Evolutionary conservation across 2,113 vertebrate species (phyloP).

Genomic region (Eclectus roratus): DNA sequence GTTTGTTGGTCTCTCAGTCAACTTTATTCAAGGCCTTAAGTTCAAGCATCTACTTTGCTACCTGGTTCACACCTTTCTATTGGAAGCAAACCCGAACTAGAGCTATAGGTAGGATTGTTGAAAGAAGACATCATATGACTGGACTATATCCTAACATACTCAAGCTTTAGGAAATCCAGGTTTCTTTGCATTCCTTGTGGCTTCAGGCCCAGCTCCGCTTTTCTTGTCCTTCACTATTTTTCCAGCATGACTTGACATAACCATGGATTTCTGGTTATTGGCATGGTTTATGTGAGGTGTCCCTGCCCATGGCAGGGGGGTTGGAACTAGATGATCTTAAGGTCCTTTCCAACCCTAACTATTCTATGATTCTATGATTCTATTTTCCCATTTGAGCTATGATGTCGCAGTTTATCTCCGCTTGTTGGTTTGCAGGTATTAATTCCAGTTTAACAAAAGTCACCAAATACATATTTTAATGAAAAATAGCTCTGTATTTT

Average conservation of each 20-base stretch:
- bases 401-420: accelerated
- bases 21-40: background rate
- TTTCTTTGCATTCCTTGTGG: background rate
- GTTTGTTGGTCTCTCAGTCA: background rate
- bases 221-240: background rate
- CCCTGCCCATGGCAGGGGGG: no score
- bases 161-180: background rate
- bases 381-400: background rate
- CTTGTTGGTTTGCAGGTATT: background rate
- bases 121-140: background rate
- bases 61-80: background rate
- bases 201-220: background rate
- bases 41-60: background rate
- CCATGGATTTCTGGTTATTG: background rate
- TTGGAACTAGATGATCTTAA: no score
- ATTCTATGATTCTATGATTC: no score
- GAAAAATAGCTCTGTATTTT: background rate
- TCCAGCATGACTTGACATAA: background rate
- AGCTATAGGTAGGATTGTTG: background rate
- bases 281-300: no score
- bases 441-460: background rate
- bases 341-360: no score
- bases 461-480: background rate
- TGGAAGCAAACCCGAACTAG: background rate
- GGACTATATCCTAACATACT: background rate